Evolutionary conservation across 2,888 invertebrate genomes (phyloP).

Genomic region (Pycnomerus fuliginosus): DNA sequence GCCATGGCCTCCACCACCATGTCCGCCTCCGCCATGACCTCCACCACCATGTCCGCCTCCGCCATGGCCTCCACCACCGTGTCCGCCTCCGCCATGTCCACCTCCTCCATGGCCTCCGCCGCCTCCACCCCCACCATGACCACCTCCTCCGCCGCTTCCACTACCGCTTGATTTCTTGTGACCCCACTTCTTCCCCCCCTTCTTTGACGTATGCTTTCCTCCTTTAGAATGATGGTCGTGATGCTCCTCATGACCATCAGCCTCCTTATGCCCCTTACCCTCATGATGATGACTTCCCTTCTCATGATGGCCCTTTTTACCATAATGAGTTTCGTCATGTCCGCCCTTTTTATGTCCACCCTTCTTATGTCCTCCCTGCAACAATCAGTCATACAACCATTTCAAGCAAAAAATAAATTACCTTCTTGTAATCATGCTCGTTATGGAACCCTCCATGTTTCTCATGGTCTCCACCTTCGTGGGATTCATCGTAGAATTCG

Average conservation of each 20-base stretch:
- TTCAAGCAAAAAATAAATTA: conserved; percentile 23
- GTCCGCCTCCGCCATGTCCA: conserved; percentile 20
- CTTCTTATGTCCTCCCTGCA: conserved; percentile 62
- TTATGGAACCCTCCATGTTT: conserved; percentile 64
- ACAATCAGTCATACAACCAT: conserved; percentile 21
- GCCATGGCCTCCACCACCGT: conserved; percentile 18
- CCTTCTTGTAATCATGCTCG: conserved; percentile 56
- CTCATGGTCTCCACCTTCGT: conserved; percentile 66
- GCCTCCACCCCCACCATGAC: conserved; percentile 7
- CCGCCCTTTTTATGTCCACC: conserved; percentile 56
- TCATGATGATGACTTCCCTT: conserved; percentile 59
- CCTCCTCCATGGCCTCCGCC: conserved; percentile 21
- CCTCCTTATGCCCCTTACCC: conserved; percentile 60
- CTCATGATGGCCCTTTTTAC: conserved; percentile 58
- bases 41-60: no score
- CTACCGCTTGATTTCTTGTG: conserved; percentile 29
- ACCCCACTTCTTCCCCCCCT: conserved; percentile 59
- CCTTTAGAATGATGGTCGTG: conserved; percentile 55
- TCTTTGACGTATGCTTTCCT: conserved; percentile 54
- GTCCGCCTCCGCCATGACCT: no score
- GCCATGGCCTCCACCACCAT: conserved; percentile 18
- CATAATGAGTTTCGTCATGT: conserved; percentile 57
- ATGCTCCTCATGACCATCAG: conserved; percentile 60
- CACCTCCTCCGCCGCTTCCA: conserved; percentile 22
- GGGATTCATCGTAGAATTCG: conserved; percentile 74